These are phyloP conservation scores for Chondrilla cf. caribensis DNA, from an alignment of 37 sponge, comb jelly and placozoan species.

Conservation along the genomic window DNA sequence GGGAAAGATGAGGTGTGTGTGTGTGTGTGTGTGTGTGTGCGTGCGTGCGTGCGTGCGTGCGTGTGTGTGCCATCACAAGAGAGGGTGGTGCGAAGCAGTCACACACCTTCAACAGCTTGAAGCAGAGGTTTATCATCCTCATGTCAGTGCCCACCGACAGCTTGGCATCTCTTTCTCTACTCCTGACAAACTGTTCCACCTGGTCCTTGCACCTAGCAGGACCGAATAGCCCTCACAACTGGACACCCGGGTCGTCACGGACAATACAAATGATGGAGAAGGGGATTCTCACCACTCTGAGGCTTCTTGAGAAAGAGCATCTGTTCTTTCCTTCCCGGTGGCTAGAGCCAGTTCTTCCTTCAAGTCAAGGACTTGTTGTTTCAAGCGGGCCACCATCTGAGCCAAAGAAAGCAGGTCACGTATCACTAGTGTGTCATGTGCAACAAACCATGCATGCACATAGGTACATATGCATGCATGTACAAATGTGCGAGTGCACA, in stretches of 20 bases:
- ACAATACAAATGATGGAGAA: no score
- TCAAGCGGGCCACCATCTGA: conserved; percentile 81
- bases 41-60: no score
- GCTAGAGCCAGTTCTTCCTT: conserved; percentile 86
- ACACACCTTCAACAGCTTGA: conserved; percentile 75
- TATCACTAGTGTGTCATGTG: neutral
- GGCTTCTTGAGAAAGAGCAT: conserved; percentile 81
- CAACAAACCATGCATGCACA: no score
- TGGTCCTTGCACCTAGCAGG: conserved; percentile 63
- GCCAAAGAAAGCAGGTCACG: neutral
- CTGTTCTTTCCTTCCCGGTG: conserved; percentile 83
- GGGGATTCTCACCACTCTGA: conserved; percentile 48
- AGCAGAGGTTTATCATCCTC: conserved; percentile 92
- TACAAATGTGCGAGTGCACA: no score
- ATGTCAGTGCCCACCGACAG: conserved; percentile 81
- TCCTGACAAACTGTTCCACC: conserved; percentile 71
- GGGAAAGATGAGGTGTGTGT: no score
- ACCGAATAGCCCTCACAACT: no score
- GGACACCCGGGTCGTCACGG: no score
- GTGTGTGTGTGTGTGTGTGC: no score
- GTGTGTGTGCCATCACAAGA: no score
- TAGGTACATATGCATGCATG: no score
- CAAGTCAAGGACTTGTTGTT: conserved; percentile 80
- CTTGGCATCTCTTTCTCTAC: conserved; percentile 62
- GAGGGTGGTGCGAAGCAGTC: neutral